phyloP scores from a whole-genome alignment of 2,797 vertebrate species.

The Botia almorhae region DNA sequence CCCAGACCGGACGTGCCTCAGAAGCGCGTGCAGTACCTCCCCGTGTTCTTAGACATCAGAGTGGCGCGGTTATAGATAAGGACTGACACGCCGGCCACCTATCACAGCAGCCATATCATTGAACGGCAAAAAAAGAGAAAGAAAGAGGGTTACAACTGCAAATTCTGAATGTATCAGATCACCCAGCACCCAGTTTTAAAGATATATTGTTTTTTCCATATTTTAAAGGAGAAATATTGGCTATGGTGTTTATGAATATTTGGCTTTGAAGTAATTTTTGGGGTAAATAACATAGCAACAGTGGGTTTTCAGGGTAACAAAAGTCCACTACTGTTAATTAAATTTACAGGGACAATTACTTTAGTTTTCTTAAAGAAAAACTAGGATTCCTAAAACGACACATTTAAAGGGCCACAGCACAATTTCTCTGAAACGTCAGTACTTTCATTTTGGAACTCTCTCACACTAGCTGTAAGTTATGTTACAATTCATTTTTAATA shows the following conservation, averaged over 20 bases:
- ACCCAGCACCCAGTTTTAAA: neutral
- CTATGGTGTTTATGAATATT: neutral
- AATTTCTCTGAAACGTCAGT: too few relatives aligned
- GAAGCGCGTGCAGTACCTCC: constrained; percentile 69
- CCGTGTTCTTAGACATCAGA: constrained; percentile 63
- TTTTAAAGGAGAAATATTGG: neutral
- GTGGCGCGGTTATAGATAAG: constrained; percentile 63
- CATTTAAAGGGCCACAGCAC: too few relatives aligned
- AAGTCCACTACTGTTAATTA: too few relatives aligned
- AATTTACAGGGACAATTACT: too few relatives aligned
- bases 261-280: too few relatives aligned
- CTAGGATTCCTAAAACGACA: too few relatives aligned
- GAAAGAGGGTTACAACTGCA: constrained; percentile 7
- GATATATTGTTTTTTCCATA: neutral
- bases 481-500: too few relatives aligned
- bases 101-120: constrained; percentile 39
- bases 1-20: constrained; percentile 51
- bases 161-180: neutral
- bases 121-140: constrained; percentile 49
- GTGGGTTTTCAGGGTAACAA: too few relatives aligned
- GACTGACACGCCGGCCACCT: constrained; percentile 62
- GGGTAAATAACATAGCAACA: too few relatives aligned
- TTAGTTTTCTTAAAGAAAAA: too few relatives aligned
- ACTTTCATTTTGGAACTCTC: too few relatives aligned
- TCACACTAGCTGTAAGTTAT: too few relatives aligned